Evolutionary conservation across 2,113 vertebrate species (phyloP), one percentile per base, ranked within the genome.

Genomic region (Gorsachius goisagi): DNA sequence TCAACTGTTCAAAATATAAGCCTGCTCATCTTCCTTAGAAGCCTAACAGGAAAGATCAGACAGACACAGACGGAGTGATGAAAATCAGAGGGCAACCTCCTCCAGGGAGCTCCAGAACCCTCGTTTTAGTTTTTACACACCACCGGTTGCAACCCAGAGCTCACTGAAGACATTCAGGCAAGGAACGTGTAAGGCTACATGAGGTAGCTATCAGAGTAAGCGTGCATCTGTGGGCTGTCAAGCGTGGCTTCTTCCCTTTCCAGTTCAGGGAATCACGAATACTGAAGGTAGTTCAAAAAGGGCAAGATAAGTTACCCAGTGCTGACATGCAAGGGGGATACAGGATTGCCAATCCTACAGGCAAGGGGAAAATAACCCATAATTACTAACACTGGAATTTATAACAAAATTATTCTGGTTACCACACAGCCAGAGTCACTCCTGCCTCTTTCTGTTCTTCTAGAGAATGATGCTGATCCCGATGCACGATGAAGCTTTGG

Each of bases 401-500:
- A 2, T 21, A 68, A 81, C 5, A 69, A 62, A 87, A 67, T 28
- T 0, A 56, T 73, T 85, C 27, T 24, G 49, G 58, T 95, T 97
- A 98, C 98, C 98, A 20, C 59, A 88, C 63, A 95, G 30, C 55
- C 2, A 30, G 64, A 87, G 80, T 14, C 59, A 69, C 19, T 83
- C 33, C 45, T 64, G 37, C 47, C 74, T 95, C 93, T 35, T 81
- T 79, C 64, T 56, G 58, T 44, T 89, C 53, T 19, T 83, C 94
- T 44, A 20, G 64, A 87, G 47, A 72, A 79, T 1, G 55, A 94
- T 21, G 76, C n/a, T 79, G 96, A 82, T 72, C 33, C 63, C 47
- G 80, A 76, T 0, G 30, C 11, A 68, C 44, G 58, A 2, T 15
- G 87, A 66, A 63, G 89, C 55, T 97, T 98, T 88, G 98, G 97